These are phyloP conservation scores for Triplophysa siluroides DNA, from an alignment of 2,113 vertebrate species.

Conservation along the genomic window DNA sequence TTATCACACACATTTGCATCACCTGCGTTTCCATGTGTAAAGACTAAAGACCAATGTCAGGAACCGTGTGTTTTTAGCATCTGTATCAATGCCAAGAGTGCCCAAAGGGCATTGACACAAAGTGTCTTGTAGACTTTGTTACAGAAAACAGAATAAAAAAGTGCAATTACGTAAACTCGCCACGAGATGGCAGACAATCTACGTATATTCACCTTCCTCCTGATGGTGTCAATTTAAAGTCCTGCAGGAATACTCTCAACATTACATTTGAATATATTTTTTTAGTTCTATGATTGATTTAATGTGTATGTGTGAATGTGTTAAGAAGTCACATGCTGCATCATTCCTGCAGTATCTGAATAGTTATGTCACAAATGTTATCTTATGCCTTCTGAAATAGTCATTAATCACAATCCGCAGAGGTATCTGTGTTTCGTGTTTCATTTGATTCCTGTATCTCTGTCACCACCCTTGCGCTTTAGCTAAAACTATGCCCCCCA, in stretches of 20 bases:
- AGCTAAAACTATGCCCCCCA: background rate
- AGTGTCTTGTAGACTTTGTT: background rate
- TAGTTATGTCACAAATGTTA: no score
- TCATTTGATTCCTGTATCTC: slow-evolving; percentile 2
- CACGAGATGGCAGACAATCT: slow-evolving; percentile 41
- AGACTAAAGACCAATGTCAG: background rate
- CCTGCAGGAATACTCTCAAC: no score
- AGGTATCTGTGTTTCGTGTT: background rate
- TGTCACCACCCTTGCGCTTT: background rate
- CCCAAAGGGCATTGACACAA: background rate
- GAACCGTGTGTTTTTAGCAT: background rate
- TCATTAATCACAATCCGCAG: background rate
- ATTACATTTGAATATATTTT: no score
- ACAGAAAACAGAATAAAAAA: background rate
- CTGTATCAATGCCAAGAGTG: background rate
- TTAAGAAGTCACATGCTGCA: no score
- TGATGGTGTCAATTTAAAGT: no score
- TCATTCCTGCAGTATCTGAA: no score
- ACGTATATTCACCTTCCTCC: background rate
- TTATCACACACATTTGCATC: background rate
- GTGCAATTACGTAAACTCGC: background rate
- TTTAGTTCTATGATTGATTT: no score
- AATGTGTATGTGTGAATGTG: no score
- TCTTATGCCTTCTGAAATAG: background rate
- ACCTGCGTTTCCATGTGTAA: background rate